Percentiles rank a stretch among this genome's conserved stretches.
Evolutionary conservation across 2,888 invertebrate genomes (phyloP).

Genomic region (Himalopsyche kuldschensis): DNA sequence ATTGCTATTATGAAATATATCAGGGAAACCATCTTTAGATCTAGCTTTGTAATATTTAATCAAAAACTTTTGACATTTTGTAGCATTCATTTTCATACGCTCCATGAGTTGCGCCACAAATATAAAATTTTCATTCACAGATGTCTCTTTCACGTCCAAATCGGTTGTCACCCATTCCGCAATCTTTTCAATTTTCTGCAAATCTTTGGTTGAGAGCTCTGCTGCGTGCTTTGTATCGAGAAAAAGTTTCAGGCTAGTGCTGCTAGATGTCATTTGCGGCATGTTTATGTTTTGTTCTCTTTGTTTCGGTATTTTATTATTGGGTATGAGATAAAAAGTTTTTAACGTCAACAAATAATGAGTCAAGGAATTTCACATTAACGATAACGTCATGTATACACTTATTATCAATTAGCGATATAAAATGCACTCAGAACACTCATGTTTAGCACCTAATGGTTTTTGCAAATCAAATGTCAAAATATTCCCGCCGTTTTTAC

Average conservation of each 20-base stretch:
- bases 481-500: not conserved
- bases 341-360: not conserved
- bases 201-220: constrained; percentile 22
- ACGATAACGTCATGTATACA: not conserved
- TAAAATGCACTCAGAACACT: not conserved
- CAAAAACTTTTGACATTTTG: constrained; percentile 23
- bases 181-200: constrained; percentile 20
- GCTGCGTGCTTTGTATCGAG: constrained; percentile 13
- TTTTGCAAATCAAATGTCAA: not conserved
- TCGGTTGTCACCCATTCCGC: constrained; percentile 24
- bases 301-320: not conserved
- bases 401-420: not conserved
- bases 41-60: constrained; percentile 33
- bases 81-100: constrained; percentile 18
- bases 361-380: not conserved
- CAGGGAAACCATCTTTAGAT: constrained; percentile 18
- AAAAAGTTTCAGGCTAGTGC: constrained; percentile 4
- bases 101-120: constrained; percentile 22
- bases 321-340: not conserved
- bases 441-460: not conserved
- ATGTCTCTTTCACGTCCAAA: constrained; percentile 24
- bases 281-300: constrained; percentile 11
- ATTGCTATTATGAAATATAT: constrained; percentile 33
- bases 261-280: constrained; percentile 27
- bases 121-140: constrained; percentile 7